These are phyloP conservation scores for Hippocampus mohnikei DNA, from an alignment of 2,113 vertebrate species.

Conservation along the genomic window DNA sequence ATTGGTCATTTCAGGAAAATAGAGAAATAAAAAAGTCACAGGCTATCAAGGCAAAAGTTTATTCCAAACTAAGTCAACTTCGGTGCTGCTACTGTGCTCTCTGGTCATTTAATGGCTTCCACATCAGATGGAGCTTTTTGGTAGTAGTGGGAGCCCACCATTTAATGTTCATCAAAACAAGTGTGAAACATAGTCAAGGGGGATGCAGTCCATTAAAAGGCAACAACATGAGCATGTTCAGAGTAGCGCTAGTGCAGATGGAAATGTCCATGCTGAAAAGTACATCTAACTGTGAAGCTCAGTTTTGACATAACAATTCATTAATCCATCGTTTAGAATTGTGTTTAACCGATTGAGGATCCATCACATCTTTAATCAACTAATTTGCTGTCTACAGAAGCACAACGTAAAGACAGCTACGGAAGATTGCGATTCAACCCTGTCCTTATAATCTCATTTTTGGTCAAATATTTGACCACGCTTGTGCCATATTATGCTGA, in stretches of 20 bases:
- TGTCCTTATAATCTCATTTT: too few relatives aligned
- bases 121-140: slow-evolving; percentile 45
- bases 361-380: neutral
- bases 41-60: neutral
- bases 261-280: neutral
- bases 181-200: slow-evolving; percentile 20
- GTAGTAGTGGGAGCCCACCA: slow-evolving; percentile 36
- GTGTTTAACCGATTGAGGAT: neutral
- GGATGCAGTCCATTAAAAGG: neutral
- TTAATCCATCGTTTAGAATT: neutral
- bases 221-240: neutral
- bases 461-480: too few relatives aligned
- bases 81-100: slow-evolving; percentile 23
- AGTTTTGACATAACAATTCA: neutral
- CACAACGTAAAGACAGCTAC: neutral
- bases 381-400: neutral
- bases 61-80: neutral
- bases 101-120: slow-evolving; percentile 44
- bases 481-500: too few relatives aligned
- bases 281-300: neutral
- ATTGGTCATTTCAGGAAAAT: neutral
- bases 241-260: slow-evolving; percentile 13
- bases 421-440: too few relatives aligned
- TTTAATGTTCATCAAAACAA: slow-evolving; percentile 48
- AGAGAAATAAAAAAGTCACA: neutral